phyloP scores from a whole-genome alignment of 2,113 vertebrate genomes.

The Fregata magnificens region DNA sequence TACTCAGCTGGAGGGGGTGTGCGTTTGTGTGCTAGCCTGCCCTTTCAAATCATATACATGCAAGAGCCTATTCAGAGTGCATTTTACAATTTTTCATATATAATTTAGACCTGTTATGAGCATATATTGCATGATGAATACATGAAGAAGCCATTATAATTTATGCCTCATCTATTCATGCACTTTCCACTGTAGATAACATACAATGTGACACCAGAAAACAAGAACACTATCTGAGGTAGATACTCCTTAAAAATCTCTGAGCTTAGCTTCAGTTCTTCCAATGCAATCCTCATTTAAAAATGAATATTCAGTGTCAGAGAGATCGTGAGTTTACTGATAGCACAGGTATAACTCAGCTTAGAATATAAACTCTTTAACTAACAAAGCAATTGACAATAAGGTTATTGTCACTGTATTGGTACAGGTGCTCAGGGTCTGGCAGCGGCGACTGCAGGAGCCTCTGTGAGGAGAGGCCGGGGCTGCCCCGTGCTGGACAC shows the following conservation, averaged over 20 bases:
- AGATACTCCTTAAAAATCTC: neutral
- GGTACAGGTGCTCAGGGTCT: neutral
- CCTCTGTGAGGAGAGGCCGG: neutral
- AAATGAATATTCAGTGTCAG: neutral
- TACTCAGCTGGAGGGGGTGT: accelerated
- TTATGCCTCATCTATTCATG: neutral
- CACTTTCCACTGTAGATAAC: neutral
- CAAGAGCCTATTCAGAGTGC: neutral
- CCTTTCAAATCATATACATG: neutral
- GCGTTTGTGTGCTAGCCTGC: neutral
- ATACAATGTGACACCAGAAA: neutral
- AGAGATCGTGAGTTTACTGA: neutral
- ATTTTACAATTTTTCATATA: constrained; percentile 4
- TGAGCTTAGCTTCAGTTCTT: neutral
- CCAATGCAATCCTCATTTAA: neutral
- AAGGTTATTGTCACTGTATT: neutral
- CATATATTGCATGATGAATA: neutral
- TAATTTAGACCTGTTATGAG: neutral
- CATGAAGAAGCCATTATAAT: neutral
- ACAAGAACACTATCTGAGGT: neutral
- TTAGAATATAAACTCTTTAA: neutral
- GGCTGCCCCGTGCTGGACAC: accelerated
- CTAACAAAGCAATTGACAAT: neutral
- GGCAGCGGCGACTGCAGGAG: neutral
- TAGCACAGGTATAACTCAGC: neutral